A percentile compares a stretch with the other conserved stretches of the same genome.
Evolutionary conservation across 2,888 invertebrate species (phyloP).

Genomic region (Pogonocherus hispidulus): DNA sequence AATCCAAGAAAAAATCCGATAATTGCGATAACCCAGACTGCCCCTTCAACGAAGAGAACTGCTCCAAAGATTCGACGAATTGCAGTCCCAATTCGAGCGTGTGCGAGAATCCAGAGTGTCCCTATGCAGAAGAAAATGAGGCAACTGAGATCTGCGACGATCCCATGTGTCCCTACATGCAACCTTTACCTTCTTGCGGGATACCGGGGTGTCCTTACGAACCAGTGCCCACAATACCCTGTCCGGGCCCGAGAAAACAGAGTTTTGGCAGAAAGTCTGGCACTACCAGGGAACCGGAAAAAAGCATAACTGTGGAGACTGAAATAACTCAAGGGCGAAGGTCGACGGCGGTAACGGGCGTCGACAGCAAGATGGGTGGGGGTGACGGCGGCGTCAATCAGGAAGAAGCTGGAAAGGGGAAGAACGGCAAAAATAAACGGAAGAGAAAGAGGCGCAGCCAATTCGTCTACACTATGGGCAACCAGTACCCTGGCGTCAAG

Average conservation of each 20-base stretch:
- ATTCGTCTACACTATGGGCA: conserved; percentile 56
- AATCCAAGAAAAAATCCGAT: conserved; percentile 1
- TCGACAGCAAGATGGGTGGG: neutral
- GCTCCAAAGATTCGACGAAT: conserved; percentile 32
- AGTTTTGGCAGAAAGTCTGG: conserved; percentile 7
- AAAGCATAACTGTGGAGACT: neutral
- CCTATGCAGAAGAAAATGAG: conserved; percentile 32
- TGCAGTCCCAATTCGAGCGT: conserved; percentile 1
- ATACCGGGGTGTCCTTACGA: conserved; percentile 54
- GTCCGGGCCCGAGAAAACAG: neutral
- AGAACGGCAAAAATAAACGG: neutral
- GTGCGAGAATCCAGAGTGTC: conserved; percentile 52
- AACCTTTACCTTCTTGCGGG: conserved; percentile 52
- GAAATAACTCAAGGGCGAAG: neutral
- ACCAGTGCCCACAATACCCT: conserved; percentile 39
- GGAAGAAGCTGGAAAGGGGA: neutral
- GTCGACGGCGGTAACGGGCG: neutral
- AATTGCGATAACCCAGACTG: conserved; percentile 47
- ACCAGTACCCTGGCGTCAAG: conserved; percentile 70
- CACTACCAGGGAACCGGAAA: neutral
- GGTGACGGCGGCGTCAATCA: neutral
- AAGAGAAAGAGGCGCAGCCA: conserved; percentile 47
- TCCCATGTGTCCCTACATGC: conserved; percentile 52
- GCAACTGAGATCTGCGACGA: conserved; percentile 49
- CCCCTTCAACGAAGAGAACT: conserved; percentile 32